Evolutionary conservation across 2,797 vertebrate species (phyloP), one percentile per base, ranked within the genome.

Genomic region (Eutrigla gurnardus): DNA sequence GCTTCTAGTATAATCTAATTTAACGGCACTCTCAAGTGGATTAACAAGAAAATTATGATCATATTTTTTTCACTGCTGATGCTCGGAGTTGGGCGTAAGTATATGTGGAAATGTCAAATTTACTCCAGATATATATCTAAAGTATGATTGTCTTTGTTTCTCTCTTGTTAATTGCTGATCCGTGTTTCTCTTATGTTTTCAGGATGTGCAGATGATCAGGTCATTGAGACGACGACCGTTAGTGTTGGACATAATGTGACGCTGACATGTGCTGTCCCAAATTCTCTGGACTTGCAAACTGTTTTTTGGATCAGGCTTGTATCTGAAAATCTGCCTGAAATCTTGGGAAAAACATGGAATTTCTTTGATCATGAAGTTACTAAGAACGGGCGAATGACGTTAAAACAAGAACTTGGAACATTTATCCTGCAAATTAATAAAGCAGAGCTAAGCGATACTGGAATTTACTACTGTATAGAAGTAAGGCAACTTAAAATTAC

Each of bases 241-340:
- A 10, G 0, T 54, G 73, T 64, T 73, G 84, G 83, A 78, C 8
- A 80, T 9, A 3, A 36, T n/a, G 70, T 75, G 55, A 69, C 33
- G 37, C 33, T 88, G 3, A 66, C 5, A 0, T 88, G 84, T 65
- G 3, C 2, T 7, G 50, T 18, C 1, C 6, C 45, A 1, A 0
- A 0, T 0, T 0, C 9, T 4, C 1, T 2, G 1, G 0, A 0
- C 2, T 0, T 0, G 5, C 1, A 0, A 6, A 1, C 0, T 0
- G 39, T 75, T 1, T 78, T 57, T 59, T 90, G 84, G 86, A 65
- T 88, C 43, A 76, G 78, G 11, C 3, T 72, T 9, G 73, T 81
- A 77, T 43, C 83, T 78, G 83, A 75, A 80, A 74, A 62, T 2
- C 4, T 14, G 0, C 74, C 64, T 35, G 80, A 86, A 65, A 2